A percentile compares a stretch with the other conserved stretches of the same genome.
phyloP scores from a whole-genome alignment of 2,113 vertebrate genomes.

The Sclerurus mexicanus region DNA sequence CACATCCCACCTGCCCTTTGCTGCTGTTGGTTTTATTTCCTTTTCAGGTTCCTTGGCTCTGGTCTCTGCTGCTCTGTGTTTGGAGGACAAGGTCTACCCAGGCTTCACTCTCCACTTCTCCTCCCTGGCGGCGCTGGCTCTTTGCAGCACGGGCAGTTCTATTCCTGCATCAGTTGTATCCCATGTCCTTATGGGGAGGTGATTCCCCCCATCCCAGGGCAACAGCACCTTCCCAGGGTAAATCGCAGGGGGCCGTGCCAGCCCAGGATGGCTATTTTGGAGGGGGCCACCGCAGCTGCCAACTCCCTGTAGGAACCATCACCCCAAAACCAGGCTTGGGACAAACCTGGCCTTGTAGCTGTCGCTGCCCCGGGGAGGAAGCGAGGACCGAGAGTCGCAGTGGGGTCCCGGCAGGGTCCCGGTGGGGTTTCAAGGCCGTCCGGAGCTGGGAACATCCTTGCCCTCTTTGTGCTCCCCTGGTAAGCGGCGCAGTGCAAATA shows the following conservation, averaged over 20 bases:
- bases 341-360: neutral
- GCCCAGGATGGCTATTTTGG: rapidly evolving
- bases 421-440: rapidly evolving
- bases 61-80: neutral
- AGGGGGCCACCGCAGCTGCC: neutral
- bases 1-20: neutral
- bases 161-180: rapidly evolving
- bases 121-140: rapidly evolving
- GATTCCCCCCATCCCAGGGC: neutral
- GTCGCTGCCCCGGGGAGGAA: neutral
- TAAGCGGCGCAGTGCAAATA: neutral
- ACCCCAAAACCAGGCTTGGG: neutral
- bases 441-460: neutral
- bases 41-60: neutral
- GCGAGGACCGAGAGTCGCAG: neutral
- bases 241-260: neutral
- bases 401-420: neutral
- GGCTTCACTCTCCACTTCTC: rapidly evolving
- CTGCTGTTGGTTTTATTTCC: rapidly evolving
- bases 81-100: neutral
- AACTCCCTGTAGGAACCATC: neutral
- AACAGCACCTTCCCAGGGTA: neutral
- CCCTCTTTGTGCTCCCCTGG: neutral
- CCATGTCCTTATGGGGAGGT: neutral
- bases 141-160: rapidly evolving